phyloP scores from a whole-genome alignment of 2,888 invertebrate genomes.

The Euzophera pinguis region DNA sequence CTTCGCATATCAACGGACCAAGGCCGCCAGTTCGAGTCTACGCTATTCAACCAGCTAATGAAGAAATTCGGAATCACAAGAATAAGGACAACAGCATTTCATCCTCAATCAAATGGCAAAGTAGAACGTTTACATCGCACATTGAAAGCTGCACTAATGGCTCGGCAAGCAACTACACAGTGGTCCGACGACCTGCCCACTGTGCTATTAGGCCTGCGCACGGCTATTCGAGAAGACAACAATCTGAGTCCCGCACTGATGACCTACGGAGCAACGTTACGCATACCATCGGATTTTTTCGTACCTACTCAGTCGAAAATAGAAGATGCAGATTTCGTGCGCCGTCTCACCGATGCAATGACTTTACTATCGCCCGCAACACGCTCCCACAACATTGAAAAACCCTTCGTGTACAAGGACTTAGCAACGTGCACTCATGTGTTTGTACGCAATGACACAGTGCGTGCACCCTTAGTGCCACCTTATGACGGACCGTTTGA shows the following conservation, averaged over 20 bases:
- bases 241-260: background rate
- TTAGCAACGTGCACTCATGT: background rate
- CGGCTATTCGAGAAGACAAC: background rate
- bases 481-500: background rate
- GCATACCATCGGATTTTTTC: background rate
- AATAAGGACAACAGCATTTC: slow-evolving; percentile 19
- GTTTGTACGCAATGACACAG: background rate
- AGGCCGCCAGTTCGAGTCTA: slow-evolving; percentile 32
- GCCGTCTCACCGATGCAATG: background rate
- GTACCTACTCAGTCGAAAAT: background rate
- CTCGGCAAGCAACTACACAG: slow-evolving; percentile 14
- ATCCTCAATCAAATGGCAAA: slow-evolving; percentile 26
- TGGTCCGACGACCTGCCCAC: slow-evolving; percentile 30
- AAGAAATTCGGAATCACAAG: slow-evolving; percentile 17
- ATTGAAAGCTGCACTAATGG: slow-evolving; percentile 26
- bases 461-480: background rate
- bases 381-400: background rate
- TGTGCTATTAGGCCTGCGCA: slow-evolving; percentile 20
- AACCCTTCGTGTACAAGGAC: background rate
- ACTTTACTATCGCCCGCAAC: background rate
- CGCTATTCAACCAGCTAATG: slow-evolving; percentile 28
- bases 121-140: slow-evolving; percentile 27
- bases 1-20: slow-evolving; percentile 37
- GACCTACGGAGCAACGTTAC: background rate
- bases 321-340: background rate